Evolutionary conservation across 2,113 vertebrate genomes (phyloP), one percentile per base, ranked within the genome.

Genomic region (Aythya baeri): DNA sequence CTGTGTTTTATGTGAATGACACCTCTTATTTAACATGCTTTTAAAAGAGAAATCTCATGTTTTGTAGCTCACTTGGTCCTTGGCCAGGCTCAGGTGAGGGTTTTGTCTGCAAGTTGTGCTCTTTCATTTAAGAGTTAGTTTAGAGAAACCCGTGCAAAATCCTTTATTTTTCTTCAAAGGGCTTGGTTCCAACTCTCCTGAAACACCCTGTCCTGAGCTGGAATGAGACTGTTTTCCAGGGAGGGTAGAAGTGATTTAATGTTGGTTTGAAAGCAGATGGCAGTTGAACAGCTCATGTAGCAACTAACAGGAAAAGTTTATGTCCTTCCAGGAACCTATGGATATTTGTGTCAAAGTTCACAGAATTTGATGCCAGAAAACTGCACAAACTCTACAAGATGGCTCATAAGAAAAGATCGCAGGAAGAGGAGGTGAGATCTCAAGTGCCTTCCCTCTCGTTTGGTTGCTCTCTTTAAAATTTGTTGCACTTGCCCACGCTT

Each of bases 261-360:
- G 26, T 57, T 81, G 52, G 11, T 86, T 75, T 88, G 81, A 75
- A 78, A 92, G 68, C 38, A 7, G 2, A 7, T 65, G 54, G 27
- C 29, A 76, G 52, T 79, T 86, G 29, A 79, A 63, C 17, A 83
- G 75, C n/a, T 84, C 57, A 43, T 76, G 36, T 54, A 85, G 26
- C 54, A 41, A 62, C 77, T 94, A 90, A 90, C 81, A 90, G 62
- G 75, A 89, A 79, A 63, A 36, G 27, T 91, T 95, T 3, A 1
- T 94, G 22, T 96, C 68, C 29, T 92, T 95, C 36, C 95, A 99
- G 99, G 97, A 99, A 99, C 93, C 99, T 99, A 29, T 99, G 99
- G 99, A 99, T 99, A 93, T 99, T 99, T 98, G 99, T 99, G 91
- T 99, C 99, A 55, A 99, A 99, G 98, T 99, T 99, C 94, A 99